Evolutionary conservation across 2,113 vertebrate genomes (phyloP).

Genomic region (Hypomesus transpacificus): DNA sequence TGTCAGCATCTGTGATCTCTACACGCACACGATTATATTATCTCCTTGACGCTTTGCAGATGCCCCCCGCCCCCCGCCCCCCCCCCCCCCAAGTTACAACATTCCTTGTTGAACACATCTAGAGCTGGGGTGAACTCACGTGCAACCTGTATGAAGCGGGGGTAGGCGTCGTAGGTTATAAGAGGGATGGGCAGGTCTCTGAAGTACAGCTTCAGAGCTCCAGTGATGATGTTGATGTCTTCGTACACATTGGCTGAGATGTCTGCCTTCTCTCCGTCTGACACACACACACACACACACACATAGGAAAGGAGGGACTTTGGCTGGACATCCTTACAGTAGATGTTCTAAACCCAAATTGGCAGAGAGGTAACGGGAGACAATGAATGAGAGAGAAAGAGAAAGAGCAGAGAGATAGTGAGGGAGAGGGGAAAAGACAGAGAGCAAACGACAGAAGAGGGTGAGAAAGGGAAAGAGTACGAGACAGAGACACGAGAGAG

Average conservation of each 20-base stretch:
- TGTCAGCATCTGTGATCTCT: slow-evolving; percentile 89
- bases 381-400: neutral
- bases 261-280: slow-evolving; percentile 96
- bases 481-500: neutral
- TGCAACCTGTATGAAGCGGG: slow-evolving; percentile 93
- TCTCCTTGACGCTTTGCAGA: neutral
- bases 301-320: neutral
- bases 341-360: neutral
- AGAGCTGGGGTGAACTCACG: slow-evolving; percentile 75
- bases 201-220: slow-evolving; percentile 98
- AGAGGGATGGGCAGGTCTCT: slow-evolving; percentile 97
- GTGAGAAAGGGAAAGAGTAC: neutral
- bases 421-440: neutral
- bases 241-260: slow-evolving; percentile 96
- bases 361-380: neutral
- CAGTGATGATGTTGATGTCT: slow-evolving; percentile 99
- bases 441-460: neutral
- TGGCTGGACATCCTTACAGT: neutral
- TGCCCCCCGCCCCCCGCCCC: neutral
- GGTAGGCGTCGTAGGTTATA: slow-evolving; percentile 96
- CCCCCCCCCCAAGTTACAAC: neutral
- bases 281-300: neutral
- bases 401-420: neutral
- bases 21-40: slow-evolving; percentile 37
- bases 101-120: slow-evolving; percentile 10